Conservation (phyloP, 2,888 invertebrate genomes). For the Poecilus cupreus region DNA sequence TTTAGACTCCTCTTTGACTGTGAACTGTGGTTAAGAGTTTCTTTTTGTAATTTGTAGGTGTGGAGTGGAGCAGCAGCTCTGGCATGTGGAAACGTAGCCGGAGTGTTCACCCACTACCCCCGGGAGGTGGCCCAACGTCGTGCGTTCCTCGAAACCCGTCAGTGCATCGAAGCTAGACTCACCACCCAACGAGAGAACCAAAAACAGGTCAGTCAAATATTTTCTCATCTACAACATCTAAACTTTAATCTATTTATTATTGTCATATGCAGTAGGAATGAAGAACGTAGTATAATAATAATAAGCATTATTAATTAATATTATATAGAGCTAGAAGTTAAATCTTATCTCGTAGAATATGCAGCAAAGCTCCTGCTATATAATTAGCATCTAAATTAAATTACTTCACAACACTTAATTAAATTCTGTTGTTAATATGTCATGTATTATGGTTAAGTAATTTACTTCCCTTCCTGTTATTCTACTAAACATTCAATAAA, state of each 20-base stretch:
- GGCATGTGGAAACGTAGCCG: conserved; percentile 87
- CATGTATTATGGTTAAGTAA: neutral
- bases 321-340: too few species aligned
- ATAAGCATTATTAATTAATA: too few species aligned
- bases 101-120: conserved; percentile 93
- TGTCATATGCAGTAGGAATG: too few species aligned
- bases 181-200: conserved; percentile 95
- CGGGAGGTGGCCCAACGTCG: conserved; percentile 92
- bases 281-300: too few species aligned
- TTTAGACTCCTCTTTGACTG: too few species aligned
- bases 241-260: too few species aligned
- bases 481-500: neutral
- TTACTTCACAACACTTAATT: conserved; percentile 2
- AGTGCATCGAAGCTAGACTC: conserved; percentile 93
- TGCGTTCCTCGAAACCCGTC: conserved; percentile 95
- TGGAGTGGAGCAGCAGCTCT: conserved; percentile 82
- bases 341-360: too few species aligned
- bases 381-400: conserved; percentile 11
- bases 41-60: conserved; percentile 73
- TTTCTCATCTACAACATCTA: too few species aligned
- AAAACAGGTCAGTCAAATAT: conserved; percentile 88
- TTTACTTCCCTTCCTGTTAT: neutral
- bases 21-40: too few species aligned
- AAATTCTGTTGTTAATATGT: neutral
- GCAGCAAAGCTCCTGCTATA: neutral